Percentiles rank a stretch among this genome's conserved stretches.
These are phyloP conservation scores for Syrphus vitripennis DNA, from an alignment of 2,888 invertebrate species.

Conservation along the genomic window DNA sequence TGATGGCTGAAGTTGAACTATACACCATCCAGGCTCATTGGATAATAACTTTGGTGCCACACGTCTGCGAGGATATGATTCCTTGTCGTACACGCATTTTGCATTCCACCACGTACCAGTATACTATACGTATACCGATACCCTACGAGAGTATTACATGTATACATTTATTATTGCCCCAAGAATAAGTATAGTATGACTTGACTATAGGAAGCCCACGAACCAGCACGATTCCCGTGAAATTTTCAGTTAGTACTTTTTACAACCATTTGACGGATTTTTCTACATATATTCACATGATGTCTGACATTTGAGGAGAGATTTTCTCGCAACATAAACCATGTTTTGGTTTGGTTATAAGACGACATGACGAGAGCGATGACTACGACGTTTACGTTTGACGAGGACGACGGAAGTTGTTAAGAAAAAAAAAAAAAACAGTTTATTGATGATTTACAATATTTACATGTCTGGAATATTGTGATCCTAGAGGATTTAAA, in stretches of 20 bases:
- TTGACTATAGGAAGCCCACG: not conserved
- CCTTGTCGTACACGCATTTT: conserved; percentile 68
- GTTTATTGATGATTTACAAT: conserved; percentile 44
- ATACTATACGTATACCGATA: not conserved
- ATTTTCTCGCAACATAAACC: conserved; percentile 24
- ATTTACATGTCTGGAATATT: conserved; percentile 37
- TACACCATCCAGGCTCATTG: conserved; percentile 55
- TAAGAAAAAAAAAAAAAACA: not conserved
- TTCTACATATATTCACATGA: not conserved
- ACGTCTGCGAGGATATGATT: conserved; percentile 68
- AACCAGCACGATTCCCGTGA: conserved; percentile 44
- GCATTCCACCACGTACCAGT: conserved; percentile 62
- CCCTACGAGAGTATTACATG: no score
- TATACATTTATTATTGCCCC: conserved; percentile 30
- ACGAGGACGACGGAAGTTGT: conserved; percentile 43
- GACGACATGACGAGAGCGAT: not conserved
- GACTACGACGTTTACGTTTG: not conserved
- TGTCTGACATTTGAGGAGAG: conserved; percentile 14
- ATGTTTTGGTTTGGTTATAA: not conserved
- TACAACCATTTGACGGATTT: conserved; percentile 60
- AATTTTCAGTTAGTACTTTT: conserved; percentile 53
- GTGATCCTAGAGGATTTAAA: conserved; percentile 13
- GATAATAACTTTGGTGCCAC: conserved; percentile 71
- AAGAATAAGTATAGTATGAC: not conserved
- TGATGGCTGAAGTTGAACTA: not conserved